Conservation (phyloP, 2,113 vertebrate species). For the Myotis davidii region DNA sequence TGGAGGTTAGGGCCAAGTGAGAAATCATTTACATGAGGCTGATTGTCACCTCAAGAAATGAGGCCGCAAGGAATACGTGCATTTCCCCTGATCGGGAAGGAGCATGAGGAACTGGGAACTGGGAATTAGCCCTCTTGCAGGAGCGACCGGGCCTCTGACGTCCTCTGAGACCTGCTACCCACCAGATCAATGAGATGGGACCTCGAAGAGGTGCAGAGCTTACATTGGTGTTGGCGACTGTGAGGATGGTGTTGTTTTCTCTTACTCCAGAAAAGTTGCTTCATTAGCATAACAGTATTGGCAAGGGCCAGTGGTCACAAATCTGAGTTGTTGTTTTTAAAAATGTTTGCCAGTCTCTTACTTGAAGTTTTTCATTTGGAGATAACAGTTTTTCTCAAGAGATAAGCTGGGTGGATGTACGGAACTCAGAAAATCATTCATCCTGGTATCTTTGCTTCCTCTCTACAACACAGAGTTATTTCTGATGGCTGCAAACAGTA, state of each 20-base stretch:
- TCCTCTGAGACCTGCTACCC: not conserved
- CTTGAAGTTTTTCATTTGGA: not conserved
- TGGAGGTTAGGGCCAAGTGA: not conserved
- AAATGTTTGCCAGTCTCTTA: not conserved
- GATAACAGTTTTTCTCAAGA: not conserved
- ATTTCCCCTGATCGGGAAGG: not conserved
- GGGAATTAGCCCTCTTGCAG: slow-evolving; percentile 2
- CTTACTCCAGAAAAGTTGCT: not conserved
- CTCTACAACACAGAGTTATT: not conserved
- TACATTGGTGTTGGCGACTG: not conserved
- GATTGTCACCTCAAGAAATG: slow-evolving; percentile 21
- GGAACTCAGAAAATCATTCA: not conserved
- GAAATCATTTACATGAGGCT: not conserved
- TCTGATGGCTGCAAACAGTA: not conserved
- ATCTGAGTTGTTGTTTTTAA: not conserved
- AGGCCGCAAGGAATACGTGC: not conserved
- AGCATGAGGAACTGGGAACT: not conserved
- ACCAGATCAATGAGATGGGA: not conserved
- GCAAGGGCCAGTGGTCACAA: not conserved
- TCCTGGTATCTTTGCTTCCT: not conserved
- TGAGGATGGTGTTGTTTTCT: not conserved
- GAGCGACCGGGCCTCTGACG: not conserved
- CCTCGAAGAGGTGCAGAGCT: not conserved
- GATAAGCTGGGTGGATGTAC: not conserved
- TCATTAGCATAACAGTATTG: not conserved